These are phyloP conservation scores for Oithona nana DNA, from an alignment of 2,888 invertebrate species.

Conservation along the genomic window DNA sequence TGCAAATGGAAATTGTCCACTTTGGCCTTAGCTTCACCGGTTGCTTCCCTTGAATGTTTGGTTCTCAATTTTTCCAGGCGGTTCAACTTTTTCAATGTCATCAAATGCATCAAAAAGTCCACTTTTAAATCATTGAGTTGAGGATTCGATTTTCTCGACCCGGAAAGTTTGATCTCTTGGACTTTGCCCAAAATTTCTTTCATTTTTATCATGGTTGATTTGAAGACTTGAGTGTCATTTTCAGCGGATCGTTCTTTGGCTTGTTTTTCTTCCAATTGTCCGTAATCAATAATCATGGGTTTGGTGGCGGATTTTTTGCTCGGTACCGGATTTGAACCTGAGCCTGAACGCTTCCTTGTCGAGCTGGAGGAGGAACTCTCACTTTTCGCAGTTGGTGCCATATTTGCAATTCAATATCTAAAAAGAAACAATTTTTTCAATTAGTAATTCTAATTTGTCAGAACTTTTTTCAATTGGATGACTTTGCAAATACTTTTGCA, in stretches of 20 bases:
- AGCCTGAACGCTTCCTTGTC: too few relatives aligned
- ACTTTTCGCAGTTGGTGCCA: too few relatives aligned
- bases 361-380: too few relatives aligned
- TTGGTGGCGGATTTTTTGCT: too few relatives aligned
- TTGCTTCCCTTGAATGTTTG: slow-evolving; percentile 55
- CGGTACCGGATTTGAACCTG: too few relatives aligned
- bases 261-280: background rate
- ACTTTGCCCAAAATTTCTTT: slow-evolving; percentile 47
- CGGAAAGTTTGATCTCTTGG: slow-evolving; percentile 38
- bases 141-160: slow-evolving; percentile 22
- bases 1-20: slow-evolving; percentile 77
- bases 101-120: slow-evolving; percentile 42
- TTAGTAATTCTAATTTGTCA: too few relatives aligned
- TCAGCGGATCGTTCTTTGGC: background rate
- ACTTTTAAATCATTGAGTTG: background rate
- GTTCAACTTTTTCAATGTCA: slow-evolving; percentile 72
- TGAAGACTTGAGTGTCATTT: slow-evolving; percentile 31
- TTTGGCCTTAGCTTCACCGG: slow-evolving; percentile 61
- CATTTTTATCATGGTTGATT: slow-evolving; percentile 48
- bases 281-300: background rate
- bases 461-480: too few relatives aligned
- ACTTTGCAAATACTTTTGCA: too few relatives aligned
- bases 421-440: too few relatives aligned
- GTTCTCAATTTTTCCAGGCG: slow-evolving; percentile 72
- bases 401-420: too few relatives aligned